A percentile compares a stretch with the other conserved stretches of the same genome.
These are phyloP conservation scores for Magallana gigas DNA, from an alignment of 1,140 invertebrate species.

Conservation along the genomic window DNA sequence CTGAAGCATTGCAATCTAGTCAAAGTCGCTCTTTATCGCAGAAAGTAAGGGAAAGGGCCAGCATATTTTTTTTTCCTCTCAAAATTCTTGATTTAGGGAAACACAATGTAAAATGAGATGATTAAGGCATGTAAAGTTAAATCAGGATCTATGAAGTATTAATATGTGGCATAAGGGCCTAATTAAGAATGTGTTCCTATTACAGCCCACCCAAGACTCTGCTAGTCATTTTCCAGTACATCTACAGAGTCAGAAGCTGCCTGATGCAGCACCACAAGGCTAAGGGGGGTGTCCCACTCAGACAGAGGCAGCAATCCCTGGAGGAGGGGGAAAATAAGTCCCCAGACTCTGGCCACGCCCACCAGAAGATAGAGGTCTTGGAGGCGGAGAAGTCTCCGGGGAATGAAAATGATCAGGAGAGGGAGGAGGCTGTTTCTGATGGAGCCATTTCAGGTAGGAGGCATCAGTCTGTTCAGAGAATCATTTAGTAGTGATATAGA, in stretches of 20 bases:
- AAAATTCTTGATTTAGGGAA: no score
- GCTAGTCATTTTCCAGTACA: slow-evolving; percentile 60
- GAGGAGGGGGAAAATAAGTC: neutral
- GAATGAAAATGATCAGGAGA: slow-evolving; percentile 31
- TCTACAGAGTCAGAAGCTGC: slow-evolving; percentile 66
- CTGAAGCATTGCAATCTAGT: slow-evolving; percentile 81
- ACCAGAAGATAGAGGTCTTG: slow-evolving; percentile 22
- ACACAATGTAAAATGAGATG: no score
- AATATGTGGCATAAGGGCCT: no score
- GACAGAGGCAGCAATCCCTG: neutral
- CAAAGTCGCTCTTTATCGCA: slow-evolving; percentile 57
- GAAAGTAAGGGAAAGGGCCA: slow-evolving; percentile 53
- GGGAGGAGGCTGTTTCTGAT: slow-evolving; percentile 38
- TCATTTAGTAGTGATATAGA: no score
- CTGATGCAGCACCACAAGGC: slow-evolving; percentile 49
- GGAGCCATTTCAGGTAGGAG: slow-evolving; percentile 31
- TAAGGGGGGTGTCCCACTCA: neutral
- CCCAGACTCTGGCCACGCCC: neutral
- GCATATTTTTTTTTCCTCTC: no score
- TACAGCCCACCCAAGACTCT: slow-evolving; percentile 56
- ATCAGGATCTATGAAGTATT: no score
- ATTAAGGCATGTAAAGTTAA: no score
- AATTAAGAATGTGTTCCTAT: neutral
- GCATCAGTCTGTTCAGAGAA: neutral
- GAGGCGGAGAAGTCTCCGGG: slow-evolving; percentile 8